Base-by-base conservation (phyloP, 2,797 vertebrate species). In the Botia almorhae region DNA sequence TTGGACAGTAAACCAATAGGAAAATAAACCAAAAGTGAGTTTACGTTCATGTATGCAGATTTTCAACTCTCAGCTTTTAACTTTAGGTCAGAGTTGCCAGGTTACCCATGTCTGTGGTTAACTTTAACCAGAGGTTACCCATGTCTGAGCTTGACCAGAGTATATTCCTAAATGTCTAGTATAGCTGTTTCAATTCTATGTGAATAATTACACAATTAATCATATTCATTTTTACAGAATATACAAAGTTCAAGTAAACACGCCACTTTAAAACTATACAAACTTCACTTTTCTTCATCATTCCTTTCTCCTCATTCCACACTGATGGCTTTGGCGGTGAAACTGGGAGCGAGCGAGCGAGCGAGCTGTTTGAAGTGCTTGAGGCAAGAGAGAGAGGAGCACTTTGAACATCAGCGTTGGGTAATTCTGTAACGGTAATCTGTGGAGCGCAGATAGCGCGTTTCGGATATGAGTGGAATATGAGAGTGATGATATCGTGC, bases 381-480 rank as follows among this genome's bases (percentile, higher is more conserved):
- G 55, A 69, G 72, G 72, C 80, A 69, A 13, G 23, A 58, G 39
- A 39, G 64, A 61, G 63, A 53, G 50, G 14, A 56, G 16, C 33
- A 13, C 69, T 73, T 80, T 80, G 69, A 78, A 78, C 76, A 71
- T 39, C 61, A 69, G 56, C 29, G 29, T 70, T 51, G 76, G 26
- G 56, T 78, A 71, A 78, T 78, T 78, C 68, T 78, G 61, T 80
- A 73, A 65, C 69, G 16, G 73, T 81, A 76, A 69, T 81, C 72
- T 81, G 80, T 61, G 73, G 21, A 76, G 68, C 23, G 33, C n/a
- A 81, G 80, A 81, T 76, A 76, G 65, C 13, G 16, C 11, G 36
- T 69, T 70, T 69, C 72, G 73, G 72, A 81, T 81, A 76, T 81
- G 73, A 81, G 48, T 69, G 72, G 64, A 81, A 76, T 81, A 76